Percentiles rank a stretch among this genome's conserved stretches.
Evolutionary conservation across 2,888 invertebrate genomes (phyloP).

Genomic region (Endotricha flammealis): DNA sequence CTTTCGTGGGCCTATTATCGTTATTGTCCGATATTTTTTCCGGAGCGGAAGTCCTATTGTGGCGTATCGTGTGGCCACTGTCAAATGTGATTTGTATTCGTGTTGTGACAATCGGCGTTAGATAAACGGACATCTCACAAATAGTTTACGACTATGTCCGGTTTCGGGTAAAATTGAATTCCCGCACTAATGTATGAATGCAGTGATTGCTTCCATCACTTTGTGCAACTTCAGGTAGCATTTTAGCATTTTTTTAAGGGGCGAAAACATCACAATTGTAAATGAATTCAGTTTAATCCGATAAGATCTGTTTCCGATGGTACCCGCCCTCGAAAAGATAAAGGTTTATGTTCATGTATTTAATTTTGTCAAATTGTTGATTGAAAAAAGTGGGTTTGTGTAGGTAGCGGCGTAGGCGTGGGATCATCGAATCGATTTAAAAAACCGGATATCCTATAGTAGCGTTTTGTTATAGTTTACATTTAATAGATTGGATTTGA

Average conservation of each 20-base stretch:
- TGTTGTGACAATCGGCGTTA: slow-evolving; percentile 59
- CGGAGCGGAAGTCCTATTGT: slow-evolving; percentile 56
- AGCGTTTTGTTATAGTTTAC: slow-evolving; percentile 33
- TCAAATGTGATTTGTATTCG: slow-evolving; percentile 50
- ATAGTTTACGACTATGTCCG: slow-evolving; percentile 38
- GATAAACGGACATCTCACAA: slow-evolving; percentile 36
- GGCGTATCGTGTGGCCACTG: slow-evolving; percentile 48
- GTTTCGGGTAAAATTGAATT: slow-evolving; percentile 24
- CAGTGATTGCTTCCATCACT: slow-evolving; percentile 12
- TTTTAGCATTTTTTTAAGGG: slow-evolving; percentile 14
- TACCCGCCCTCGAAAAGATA: slow-evolving; percentile 20
- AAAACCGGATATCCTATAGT: slow-evolving; percentile 64
- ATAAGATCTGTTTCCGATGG: slow-evolving; percentile 46
- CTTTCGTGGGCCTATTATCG: slow-evolving; percentile 39
- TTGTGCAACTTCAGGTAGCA: slow-evolving; percentile 44
- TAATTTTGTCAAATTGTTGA: slow-evolving; percentile 37
- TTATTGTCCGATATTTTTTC: slow-evolving; percentile 40
- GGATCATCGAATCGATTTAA: slow-evolving; percentile 43
- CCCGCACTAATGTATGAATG: slow-evolving; percentile 15
- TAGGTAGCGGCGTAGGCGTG: slow-evolving; percentile 49
- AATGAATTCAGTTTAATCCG: slow-evolving; percentile 31
- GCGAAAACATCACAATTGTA: slow-evolving; percentile 16
- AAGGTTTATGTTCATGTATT: slow-evolving; percentile 41
- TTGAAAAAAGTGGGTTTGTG: slow-evolving; percentile 24
- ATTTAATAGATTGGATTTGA: slow-evolving; percentile 1